Evolutionary conservation across 2,113 vertebrate genomes (phyloP), one percentile per base, ranked within the genome.

Genomic region (Heterocephalus glaber): DNA sequence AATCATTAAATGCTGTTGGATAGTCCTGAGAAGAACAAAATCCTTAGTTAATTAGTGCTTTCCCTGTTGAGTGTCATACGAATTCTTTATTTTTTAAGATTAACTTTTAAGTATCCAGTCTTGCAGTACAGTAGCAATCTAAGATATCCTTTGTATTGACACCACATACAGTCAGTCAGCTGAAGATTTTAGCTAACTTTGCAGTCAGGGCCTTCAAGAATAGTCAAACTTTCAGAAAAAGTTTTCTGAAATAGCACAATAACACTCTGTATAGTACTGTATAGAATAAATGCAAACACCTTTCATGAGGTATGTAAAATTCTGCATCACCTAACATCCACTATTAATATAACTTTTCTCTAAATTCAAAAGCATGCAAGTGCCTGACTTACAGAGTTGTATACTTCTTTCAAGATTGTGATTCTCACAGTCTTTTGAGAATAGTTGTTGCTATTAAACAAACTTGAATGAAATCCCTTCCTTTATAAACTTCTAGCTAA

Each of bases 1-100:
- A 94, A 87, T 96, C 80, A 87, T 90, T 96, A 93, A 30, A 35
- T 41, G 44, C 79, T 86, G 22, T 56, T 74, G 52, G 38, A 84
- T 86, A 74, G 33, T 74, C 80, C 76, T 76, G 66, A 95, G 17
- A 30, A 92, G 79, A 84, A 52, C 60, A 89, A 70, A 91, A 68
- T 74, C 49, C 38, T 44, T 92, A 86, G 63, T 94, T 95, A 90
- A 94, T 97, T 90, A 92, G 56, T 80, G 65, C 13, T 65, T 83
- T 95, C 60, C 72, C 44, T 63, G 35, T 81, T 94, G 86, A 4
- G 35, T 88, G 70, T 93, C 87, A 86, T 63, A 92, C 83, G 26
- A 72, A 83, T 83, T 60, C 22, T 86, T 8, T 85, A 41, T 79
- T 70, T 89, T 52, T 95, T 81, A 72, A 86, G 35, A 33, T 89